Conservation (phyloP, 2,113 vertebrate species). For the Pachyramphus minor region DNA sequence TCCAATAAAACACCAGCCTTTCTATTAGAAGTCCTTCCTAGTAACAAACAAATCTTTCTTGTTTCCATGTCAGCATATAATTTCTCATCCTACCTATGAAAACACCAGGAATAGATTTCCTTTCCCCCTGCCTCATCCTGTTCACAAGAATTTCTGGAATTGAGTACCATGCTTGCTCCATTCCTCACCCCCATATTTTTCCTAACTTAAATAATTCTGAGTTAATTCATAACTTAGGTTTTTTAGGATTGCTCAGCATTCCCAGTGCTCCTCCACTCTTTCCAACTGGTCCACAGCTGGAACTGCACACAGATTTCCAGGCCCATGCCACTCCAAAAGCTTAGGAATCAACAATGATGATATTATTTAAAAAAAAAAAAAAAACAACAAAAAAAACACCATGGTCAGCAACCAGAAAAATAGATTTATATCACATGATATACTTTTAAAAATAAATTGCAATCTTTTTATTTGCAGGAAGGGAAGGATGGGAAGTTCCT, state of each 20-base stretch:
- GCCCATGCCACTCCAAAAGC: not conserved
- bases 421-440: not conserved
- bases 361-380: not conserved
- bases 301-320: not conserved
- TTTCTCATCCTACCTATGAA: not conserved
- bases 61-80: not conserved
- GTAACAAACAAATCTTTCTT: not conserved
- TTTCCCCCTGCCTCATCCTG: not conserved
- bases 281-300: not conserved
- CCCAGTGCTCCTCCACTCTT: not conserved
- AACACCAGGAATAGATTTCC: not conserved
- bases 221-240: not conserved
- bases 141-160: not conserved
- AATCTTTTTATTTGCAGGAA: constrained; percentile 3
- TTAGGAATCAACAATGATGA: not conserved
- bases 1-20: not conserved
- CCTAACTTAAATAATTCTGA: not conserved
- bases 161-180: not conserved
- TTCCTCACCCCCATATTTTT: not conserved
- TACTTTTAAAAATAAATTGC: not conserved
- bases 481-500: not conserved
- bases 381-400: no score
- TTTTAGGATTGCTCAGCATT: not conserved
- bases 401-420: not conserved
- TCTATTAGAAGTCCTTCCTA: not conserved